phyloP scores from a whole-genome alignment of 2,797 vertebrate genomes.

The Pachyuromys duprasi region DNA sequence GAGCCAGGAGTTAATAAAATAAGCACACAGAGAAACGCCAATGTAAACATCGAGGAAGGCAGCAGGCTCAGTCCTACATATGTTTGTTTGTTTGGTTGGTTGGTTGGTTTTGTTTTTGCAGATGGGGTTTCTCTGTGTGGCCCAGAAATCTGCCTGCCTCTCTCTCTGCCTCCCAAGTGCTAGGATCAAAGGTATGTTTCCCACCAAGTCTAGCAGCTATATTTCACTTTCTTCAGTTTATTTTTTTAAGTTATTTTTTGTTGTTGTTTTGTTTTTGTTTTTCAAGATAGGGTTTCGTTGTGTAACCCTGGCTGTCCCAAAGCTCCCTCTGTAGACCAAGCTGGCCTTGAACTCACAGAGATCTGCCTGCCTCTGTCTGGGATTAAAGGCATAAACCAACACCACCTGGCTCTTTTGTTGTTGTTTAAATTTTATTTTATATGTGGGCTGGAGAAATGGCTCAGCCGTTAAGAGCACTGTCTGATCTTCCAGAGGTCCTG shows the following conservation, averaged over 20 bases:
- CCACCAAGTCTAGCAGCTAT: neutral
- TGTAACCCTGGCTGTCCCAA: neutral
- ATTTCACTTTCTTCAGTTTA: neutral
- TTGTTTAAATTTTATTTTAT: neutral
- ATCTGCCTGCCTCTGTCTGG: neutral
- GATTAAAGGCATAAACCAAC: neutral
- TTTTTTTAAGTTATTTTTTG: neutral
- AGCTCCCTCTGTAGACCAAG: neutral
- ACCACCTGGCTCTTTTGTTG: neutral
- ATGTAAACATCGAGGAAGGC: neutral
- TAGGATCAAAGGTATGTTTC: neutral
- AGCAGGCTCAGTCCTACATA: neutral
- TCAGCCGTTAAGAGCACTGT: too few relatives aligned
- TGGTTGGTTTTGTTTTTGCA: neutral
- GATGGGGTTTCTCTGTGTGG: neutral
- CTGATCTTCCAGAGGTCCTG: too few relatives aligned
- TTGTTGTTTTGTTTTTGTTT: neutral
- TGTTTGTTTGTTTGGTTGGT: neutral
- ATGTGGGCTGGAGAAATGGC: too few relatives aligned
- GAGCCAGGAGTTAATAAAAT: neutral
- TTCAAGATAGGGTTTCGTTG: neutral
- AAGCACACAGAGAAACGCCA: neutral
- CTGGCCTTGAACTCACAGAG: neutral
- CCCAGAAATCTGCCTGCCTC: neutral
- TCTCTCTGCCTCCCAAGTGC: neutral